Conservation (phyloP, 2,797 vertebrate species). For the Anisognathus igniventris region DNA sequence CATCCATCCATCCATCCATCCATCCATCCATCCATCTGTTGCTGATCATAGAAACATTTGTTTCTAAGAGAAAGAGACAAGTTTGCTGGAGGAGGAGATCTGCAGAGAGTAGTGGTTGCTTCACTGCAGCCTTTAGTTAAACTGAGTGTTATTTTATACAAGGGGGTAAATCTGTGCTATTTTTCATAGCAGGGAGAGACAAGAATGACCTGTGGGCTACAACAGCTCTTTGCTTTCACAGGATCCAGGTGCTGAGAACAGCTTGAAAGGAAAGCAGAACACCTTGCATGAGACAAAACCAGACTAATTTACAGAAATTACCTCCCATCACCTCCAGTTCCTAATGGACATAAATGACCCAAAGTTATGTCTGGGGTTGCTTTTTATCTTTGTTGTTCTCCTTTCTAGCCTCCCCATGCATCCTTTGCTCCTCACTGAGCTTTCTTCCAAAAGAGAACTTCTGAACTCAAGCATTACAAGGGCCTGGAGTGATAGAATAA, state of each 20-base stretch:
- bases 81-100: not conserved
- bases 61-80: not conserved
- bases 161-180: rapidly evolving
- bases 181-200: not conserved
- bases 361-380: not conserved
- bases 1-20: not conserved
- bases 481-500: not conserved
- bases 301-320: not conserved
- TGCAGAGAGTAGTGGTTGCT: not conserved
- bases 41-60: not conserved
- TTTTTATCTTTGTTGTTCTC: not conserved
- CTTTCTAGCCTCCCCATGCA: not conserved
- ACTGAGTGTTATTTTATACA: not conserved
- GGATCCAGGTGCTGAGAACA: not conserved
- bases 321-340: not conserved
- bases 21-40: not conserved
- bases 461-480: not conserved
- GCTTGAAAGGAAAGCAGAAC: not conserved
- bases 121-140: not conserved
- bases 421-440: not conserved
- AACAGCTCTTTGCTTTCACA: not conserved
- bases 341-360: not conserved
- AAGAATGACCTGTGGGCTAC: not conserved
- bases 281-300: not conserved
- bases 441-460: not conserved